Conservation (phyloP, 1,140 invertebrate species). For the Drosophila bocki region DNA sequence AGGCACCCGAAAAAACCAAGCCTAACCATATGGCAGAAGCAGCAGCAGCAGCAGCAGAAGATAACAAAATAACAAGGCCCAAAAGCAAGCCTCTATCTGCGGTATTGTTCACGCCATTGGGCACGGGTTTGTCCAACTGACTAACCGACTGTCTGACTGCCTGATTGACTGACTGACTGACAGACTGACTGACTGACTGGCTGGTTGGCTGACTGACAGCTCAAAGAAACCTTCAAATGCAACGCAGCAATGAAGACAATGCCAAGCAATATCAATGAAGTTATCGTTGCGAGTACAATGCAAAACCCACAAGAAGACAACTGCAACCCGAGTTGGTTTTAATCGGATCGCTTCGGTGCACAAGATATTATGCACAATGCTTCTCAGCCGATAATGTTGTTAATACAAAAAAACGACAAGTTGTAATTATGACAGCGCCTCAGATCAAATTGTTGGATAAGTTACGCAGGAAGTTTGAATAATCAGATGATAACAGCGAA, state of each 20-base stretch:
- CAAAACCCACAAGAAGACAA: constrained; percentile 43
- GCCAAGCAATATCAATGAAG: constrained; percentile 76
- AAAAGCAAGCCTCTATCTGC: constrained; percentile 43
- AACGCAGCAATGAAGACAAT: constrained; percentile 71
- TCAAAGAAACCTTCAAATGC: constrained; percentile 78
- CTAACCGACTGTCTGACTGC: constrained; percentile 26
- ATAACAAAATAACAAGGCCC: constrained; percentile 41
- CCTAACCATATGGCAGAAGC: constrained; percentile 37
- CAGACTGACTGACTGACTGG: constrained; percentile 33
- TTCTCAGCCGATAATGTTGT: constrained; percentile 56
- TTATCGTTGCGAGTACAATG: constrained; percentile 56
- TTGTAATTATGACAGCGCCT: constrained; percentile 50
- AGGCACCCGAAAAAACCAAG: constrained; percentile 58
- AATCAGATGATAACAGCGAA: constrained; percentile 18
- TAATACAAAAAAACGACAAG: constrained; percentile 35
- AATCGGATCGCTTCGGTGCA: constrained; percentile 71
- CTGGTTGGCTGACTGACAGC: constrained; percentile 50
- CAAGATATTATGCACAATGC: constrained; percentile 42
- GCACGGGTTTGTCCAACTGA: constrained; percentile 53
- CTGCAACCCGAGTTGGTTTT: constrained; percentile 46
- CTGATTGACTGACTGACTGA: constrained; percentile 34
- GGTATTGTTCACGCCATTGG: constrained; percentile 72
- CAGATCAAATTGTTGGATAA: constrained; percentile 39
- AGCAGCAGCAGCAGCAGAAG: constrained; percentile 18
- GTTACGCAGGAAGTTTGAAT: constrained; percentile 33